Evolutionary conservation across 2,888 invertebrate species (phyloP), one percentile per base, ranked within the genome.

Genomic region (Zele albiditarsus): DNA sequence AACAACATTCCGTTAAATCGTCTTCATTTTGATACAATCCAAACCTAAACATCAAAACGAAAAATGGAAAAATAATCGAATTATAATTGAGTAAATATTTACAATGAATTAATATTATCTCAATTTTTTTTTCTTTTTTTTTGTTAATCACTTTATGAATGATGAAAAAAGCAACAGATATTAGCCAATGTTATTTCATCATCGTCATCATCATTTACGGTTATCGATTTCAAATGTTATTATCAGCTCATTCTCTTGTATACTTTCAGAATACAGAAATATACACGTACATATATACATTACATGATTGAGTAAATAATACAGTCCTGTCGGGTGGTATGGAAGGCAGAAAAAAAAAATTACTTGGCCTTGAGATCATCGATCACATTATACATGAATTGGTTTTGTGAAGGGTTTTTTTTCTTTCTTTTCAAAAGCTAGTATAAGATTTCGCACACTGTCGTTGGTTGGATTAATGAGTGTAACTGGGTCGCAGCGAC

Each of bases 401-500:
- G 8, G 8, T n/a, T 46, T 46, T 46, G 14, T n/a, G 46, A 46
- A 46, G 46, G 46, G 46, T 46, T 46, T 46, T 46, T n/a, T 5
- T 5, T 3, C 16, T 46, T 46, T 46, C 16, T n/a, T 5, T 5
- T 3, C 16, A n/a, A 53, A 53, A 53, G 3, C 0, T 38, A 38
- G 10, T 10, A 1, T 23, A 53, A 8, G 20, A 53, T 53, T 20
- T 53, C 1, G n/a, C 53, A 23, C 20, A 20, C 8, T 53, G 8
- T 67, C 49, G 49, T 49, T 46, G 67, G 14, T n/a, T 20, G n/a
- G 5, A 27, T 46, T 66, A 67, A 67, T 46, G 27, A 49, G 67
- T 67, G 67, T 46, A 67, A 67, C 49, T 67, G 20, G 67, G 67
- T 49, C 67, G 65, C 33, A 20, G 33, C 10, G 65, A 38, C 65